Evolutionary conservation across 2,113 vertebrate genomes (phyloP).

Genomic region (Malaclemys terrapin): DNA sequence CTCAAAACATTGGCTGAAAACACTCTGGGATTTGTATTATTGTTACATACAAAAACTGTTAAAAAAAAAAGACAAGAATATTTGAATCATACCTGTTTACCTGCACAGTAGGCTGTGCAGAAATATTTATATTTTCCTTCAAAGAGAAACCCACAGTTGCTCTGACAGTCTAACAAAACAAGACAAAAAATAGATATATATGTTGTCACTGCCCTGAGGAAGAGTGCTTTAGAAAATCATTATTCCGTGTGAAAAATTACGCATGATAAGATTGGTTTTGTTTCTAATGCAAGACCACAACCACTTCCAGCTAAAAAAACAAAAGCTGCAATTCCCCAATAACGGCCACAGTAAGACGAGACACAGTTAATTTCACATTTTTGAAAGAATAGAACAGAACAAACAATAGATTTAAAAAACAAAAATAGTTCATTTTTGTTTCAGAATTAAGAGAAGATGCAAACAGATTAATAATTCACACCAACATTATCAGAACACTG

Average conservation of each 20-base stretch:
- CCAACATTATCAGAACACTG: neutral
- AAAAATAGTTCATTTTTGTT: neutral
- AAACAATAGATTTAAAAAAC: no score
- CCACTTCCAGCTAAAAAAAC: neutral
- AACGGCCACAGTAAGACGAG: neutral
- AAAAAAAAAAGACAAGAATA: neutral
- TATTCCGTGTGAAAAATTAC: neutral
- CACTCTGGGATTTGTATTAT: neutral
- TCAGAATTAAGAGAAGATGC: neutral
- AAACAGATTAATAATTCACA: neutral
- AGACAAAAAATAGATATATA: neutral
- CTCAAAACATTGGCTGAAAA: neutral
- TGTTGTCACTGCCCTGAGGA: neutral
- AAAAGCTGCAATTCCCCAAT: neutral
- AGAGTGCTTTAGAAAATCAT: neutral
- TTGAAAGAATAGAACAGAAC: neutral
- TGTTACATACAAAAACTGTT: neutral
- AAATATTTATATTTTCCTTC: slow-evolving; percentile 56
- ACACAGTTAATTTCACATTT: neutral
- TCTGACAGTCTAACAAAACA: slow-evolving; percentile 46
- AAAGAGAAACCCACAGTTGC: slow-evolving; percentile 38
- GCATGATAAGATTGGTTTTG: neutral
- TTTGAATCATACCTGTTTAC: slow-evolving; percentile 60
- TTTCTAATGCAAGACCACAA: neutral
- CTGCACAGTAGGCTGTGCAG: slow-evolving; percentile 27